Base-by-base conservation (phyloP, 2,888 invertebrate species). In the Scotopteryx bipunctaria region DNA sequence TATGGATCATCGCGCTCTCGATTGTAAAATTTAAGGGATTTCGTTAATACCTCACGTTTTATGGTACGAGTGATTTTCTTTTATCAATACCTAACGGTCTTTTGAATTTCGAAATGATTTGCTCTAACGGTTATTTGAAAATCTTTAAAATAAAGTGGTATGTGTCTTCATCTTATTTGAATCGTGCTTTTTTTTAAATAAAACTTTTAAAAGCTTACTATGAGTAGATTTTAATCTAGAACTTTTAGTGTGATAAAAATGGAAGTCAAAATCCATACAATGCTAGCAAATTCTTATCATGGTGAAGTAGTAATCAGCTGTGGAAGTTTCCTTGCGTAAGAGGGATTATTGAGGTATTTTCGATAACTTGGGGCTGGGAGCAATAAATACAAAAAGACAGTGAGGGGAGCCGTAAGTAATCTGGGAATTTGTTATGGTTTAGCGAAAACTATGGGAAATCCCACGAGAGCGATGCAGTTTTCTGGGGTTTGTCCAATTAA, bases 401-500 rank as follows among this genome's bases (percentile, higher is more conserved):
- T 71, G 73, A 73, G 76, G 73, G 76, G 69, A 62, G 66, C 69
- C 72, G 73, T 72, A 69, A 78, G 81, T 86, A 83, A 87, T 89
- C 83, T 83, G 81, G 81, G 77, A 86, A 89, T 89, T 89, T 84
- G 86, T 86, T 87, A 87, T 83, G 87, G 86, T 85, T 86, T 81
- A 84, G 78, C 77, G 81, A 81, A 80, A 81, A 81, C 81, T 78
- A 75, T 69, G 66, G 70, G 72, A 71, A 73, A 68, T 81, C 88
- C 81, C 88, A 48, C 54, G 86, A 73, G 89, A 74, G 66, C 69
- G 57, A 80, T 85, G 71, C 69, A 78, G 73, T 76, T 75, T 71
- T 64, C 60, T 55, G 35, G 48, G 44, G 41, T 35, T 43, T 53
- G 45, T 51, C 53, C 53, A 59, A 60, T 59, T 63, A 63, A 60